A percentile compares a stretch with the other conserved stretches of the same genome.
Conservation (phyloP, 2,797 vertebrate species). For the Valencia hispanica region DNA sequence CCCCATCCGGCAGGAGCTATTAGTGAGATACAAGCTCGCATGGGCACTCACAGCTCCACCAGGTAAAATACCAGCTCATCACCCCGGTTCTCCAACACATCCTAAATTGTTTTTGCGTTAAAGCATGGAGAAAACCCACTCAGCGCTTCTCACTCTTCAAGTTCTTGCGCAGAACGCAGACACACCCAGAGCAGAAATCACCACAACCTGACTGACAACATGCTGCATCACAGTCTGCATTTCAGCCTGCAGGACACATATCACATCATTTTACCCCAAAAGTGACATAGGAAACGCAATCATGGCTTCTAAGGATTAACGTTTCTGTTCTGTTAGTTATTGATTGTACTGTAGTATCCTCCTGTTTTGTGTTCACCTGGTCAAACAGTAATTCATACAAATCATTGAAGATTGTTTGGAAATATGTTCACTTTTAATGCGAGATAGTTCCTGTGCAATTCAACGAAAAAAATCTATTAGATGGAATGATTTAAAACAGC, state of each 20-base stretch:
- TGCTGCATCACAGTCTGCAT: conserved; percentile 5
- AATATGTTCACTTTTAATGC: background rate
- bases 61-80: conserved; percentile 18
- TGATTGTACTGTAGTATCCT: too few relatives aligned
- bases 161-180: conserved; percentile 7
- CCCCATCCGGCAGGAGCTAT: conserved; percentile 38
- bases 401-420: background rate
- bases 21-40: conserved; percentile 2
- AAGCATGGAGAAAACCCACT: conserved; percentile 1
- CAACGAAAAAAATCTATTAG: background rate
- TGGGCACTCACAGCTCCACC: conserved; percentile 11
- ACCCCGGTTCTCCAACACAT: conserved; percentile 8
- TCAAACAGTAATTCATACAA: background rate
- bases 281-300: background rate
- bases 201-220: conserved; percentile 18
- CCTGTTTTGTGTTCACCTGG: background rate
- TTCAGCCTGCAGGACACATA: background rate
- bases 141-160: conserved; percentile 13
- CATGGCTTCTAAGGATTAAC: background rate
- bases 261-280: background rate
- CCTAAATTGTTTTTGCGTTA: conserved; percentile 12
- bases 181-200: conserved; percentile 42
- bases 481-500: background rate
- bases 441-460: background rate
- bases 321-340: background rate